A percentile compares a stretch with the other conserved stretches of the same genome.
These are phyloP conservation scores for Drosophila sp. DNA, from an alignment of 1,140 invertebrate genomes.

Conservation along the genomic window DNA sequence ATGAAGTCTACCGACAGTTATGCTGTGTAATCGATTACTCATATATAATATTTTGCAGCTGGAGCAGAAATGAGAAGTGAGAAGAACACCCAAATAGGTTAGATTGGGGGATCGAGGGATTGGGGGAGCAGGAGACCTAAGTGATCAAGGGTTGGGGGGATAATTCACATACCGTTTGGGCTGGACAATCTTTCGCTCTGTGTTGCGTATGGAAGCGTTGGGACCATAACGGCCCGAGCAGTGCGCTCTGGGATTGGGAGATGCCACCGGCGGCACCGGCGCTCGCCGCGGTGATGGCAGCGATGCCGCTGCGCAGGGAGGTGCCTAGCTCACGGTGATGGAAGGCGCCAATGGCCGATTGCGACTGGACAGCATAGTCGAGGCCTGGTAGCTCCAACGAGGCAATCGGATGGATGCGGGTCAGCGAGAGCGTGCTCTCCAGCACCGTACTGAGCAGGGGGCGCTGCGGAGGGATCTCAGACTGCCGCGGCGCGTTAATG, in stretches of 20 bases:
- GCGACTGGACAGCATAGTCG: constrained; percentile 80
- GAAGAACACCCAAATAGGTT: not conserved
- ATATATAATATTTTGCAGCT: no score
- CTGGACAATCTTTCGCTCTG: constrained; percentile 75
- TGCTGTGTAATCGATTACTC: no score
- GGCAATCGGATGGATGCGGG: constrained; percentile 84
- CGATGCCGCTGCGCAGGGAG: constrained; percentile 77
- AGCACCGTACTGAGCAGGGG: constrained; percentile 81
- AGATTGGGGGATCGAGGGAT: not conserved
- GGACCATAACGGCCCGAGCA: constrained; percentile 73
- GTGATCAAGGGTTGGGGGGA: not conserved
- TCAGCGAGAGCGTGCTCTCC: constrained; percentile 82
- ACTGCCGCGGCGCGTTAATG: constrained; percentile 81
- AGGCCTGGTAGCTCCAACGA: constrained; percentile 82
- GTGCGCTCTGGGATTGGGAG: constrained; percentile 70
- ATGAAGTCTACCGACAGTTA: no score
- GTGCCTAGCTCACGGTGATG: constrained; percentile 78
- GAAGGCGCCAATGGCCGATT: constrained; percentile 65
- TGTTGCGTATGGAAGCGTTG: constrained; percentile 74
- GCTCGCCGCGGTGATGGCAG: constrained; percentile 71
- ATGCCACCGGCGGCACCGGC: constrained; percentile 66
- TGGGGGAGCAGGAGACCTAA: not conserved
- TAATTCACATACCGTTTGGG: constrained; percentile 80
- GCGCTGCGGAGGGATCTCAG: constrained; percentile 84
- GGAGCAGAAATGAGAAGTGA: no score